Evolutionary conservation across 2,888 invertebrate genomes (phyloP), one percentile per base, ranked within the genome.

Genomic region (Drosophila melanocephala): DNA sequence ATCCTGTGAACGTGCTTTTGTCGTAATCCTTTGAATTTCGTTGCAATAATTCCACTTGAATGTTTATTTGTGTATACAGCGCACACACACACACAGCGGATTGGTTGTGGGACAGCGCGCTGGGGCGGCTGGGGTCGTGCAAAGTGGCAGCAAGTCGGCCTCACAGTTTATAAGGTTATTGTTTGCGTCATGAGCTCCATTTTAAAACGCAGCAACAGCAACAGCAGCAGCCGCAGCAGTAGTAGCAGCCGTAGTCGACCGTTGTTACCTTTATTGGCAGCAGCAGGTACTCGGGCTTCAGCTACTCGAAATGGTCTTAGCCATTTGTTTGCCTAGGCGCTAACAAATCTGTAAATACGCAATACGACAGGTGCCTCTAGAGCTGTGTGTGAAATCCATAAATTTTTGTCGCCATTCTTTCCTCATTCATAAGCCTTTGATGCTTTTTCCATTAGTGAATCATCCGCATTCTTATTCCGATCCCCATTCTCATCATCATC

Each of bases 11-110:
- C 88, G 88, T 88, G 88, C 88, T 90, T 88, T 90, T 86, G 87
- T 87, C 90, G 88, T 88, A 88, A 88, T 88, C 88, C 88, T 88
- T 88, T 90, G 88, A 88, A 88, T 88, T 88, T 88, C 88, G 90
- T 88, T 88, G 88, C 88, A 88, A 90, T 88, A 88, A 88, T 88
- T 90, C 90, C 88, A 88, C 90, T 88, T 90, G 89, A 89, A 89
- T 90, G 87, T 88, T 89, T 88, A 88, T 90, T 89, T 88, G 86
- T 89, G 89, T 87, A 87, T 87, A 87, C 80, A 87, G 87, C 84
- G 35, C 69, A 52, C 77, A 76, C 82, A 78, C 69, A 47, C 44
- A 42, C 35, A 51, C 51, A 67, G 64, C 39, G 32, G 44, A 56
- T 28, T 30, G 58, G 66, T 51, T 35, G 64, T 12, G 9, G 28